Evolutionary conservation across 1,140 invertebrate species (phyloP).

Genomic region (Sitodiplosis mosellana): DNA sequence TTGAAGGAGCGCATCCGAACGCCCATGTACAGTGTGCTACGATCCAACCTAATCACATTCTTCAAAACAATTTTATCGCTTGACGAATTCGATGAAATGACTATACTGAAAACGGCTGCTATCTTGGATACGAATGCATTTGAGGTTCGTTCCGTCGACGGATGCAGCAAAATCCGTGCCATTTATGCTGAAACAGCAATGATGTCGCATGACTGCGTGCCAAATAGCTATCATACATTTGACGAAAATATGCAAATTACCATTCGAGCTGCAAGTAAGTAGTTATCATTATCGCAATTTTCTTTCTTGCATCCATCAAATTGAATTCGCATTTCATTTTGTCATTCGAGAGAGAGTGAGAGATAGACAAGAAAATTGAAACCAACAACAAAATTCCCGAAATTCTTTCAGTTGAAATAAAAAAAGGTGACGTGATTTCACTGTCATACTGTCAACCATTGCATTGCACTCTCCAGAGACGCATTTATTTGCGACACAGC

Average conservation of each 20-base stretch:
- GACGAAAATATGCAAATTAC: slow-evolving; percentile 31
- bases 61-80: slow-evolving; percentile 35
- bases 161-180: slow-evolving; percentile 29
- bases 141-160: slow-evolving; percentile 30
- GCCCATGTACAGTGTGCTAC: slow-evolving; percentile 33
- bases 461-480: slow-evolving; percentile 40
- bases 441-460: slow-evolving; percentile 46
- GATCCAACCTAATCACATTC: slow-evolving; percentile 38
- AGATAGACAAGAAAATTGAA: too few species aligned
- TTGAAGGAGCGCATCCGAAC: slow-evolving; percentile 35
- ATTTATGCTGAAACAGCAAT: slow-evolving; percentile 39
- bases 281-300: neutral
- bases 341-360: too few species aligned
- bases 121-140: slow-evolving; percentile 49
- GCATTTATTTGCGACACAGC: slow-evolving; percentile 34
- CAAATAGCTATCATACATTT: slow-evolving; percentile 42
- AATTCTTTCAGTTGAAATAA: slow-evolving; percentile 33
- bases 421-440: slow-evolving; percentile 40
- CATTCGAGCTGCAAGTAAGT: slow-evolving; percentile 30
- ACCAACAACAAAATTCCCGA: too few species aligned
- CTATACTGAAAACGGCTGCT: slow-evolving; percentile 41
- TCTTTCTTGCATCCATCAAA: neutral
- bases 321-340: neutral
- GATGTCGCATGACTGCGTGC: slow-evolving; percentile 42
- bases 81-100: slow-evolving; percentile 30